Percentiles rank a stretch among this genome's conserved stretches.
These are phyloP conservation scores for Tanytarsus gracilentus DNA, from an alignment of 2,888 invertebrate genomes.

Conservation along the genomic window DNA sequence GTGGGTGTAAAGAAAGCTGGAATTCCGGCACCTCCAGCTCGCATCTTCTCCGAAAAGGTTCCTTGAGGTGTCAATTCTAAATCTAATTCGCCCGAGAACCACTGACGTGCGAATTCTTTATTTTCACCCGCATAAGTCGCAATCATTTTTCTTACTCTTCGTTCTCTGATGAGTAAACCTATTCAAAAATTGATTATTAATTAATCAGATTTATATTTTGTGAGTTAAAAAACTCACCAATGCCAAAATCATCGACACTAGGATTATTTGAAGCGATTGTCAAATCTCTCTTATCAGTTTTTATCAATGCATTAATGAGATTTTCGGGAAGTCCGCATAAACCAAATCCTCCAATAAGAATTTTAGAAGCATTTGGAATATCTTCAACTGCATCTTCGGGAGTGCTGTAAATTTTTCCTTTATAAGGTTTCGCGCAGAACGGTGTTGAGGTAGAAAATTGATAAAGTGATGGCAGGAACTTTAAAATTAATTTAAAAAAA, in stretches of 20 bases:
- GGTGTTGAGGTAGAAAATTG: not conserved
- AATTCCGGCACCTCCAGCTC: conserved; percentile 96
- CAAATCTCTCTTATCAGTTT: conserved; percentile 63
- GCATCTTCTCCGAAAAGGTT: conserved; percentile 87
- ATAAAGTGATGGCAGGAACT: not conserved
- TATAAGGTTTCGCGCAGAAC: conserved; percentile 30
- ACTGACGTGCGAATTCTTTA: conserved; percentile 93
- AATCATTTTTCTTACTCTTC: conserved; percentile 87
- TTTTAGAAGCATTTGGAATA: conserved; percentile 76
- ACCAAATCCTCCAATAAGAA: conserved; percentile 81
- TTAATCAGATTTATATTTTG: not conserved
- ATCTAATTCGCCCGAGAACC: conserved; percentile 84
- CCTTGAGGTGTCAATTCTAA: conserved; percentile 90
- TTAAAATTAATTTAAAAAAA: not conserved
- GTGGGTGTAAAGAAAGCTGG: conserved; percentile 98
- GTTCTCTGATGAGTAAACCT: conserved; percentile 76
- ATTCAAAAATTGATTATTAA: conserved; percentile 67
- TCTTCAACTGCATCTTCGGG: conserved; percentile 79
- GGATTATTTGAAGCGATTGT: conserved; percentile 96
- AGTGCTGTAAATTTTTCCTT: conserved; percentile 55
- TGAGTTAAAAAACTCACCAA: not conserved
- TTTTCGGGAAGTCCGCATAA: conserved; percentile 99
- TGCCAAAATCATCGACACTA: conserved; percentile 41
- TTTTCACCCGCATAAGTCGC: conserved; percentile 99
- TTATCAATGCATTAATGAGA: conserved; percentile 73